Base-by-base conservation (phyloP, 2,797 vertebrate species). In the Notolepis coatsorum region DNA sequence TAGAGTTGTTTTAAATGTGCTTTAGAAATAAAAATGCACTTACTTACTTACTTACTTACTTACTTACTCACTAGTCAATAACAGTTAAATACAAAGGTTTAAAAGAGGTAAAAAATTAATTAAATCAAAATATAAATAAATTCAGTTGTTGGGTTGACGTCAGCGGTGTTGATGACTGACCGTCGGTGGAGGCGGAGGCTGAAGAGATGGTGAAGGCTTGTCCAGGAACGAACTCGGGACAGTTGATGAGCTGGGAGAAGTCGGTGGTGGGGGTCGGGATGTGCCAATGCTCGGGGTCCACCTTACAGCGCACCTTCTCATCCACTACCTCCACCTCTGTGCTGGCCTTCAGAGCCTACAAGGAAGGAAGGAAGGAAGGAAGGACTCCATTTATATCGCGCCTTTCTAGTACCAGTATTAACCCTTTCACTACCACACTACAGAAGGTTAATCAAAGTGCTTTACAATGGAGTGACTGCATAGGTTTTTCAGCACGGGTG, bases 241-340 rank as follows among this genome's bases (percentile, higher is more conserved):
- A 97, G 79, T 97, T 91, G 77, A 97, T 92, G 81, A 97, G 91
- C 66, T 93, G 95, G 48, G 95, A 93, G 76, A 97, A 96, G 84
- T 97, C 96, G 1, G 95, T 96, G 0, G 91, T 57, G 2, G 92
- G 93, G 18, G 81, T 79, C 0, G 95, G 92, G 86, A 99, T 97
- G 24, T 97, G 97, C 97, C 97, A 98, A 45, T 93, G 95, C 82
- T 98, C 96, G 0, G 97, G 97, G 52, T 98, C 93, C 9, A 84
- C 72, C 67, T 93, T 96, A 89, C 93, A 96, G 66, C 97, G 95
- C 56, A 98, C 91, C 81, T 90, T 94, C 56, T 96, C 90, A 27
- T 96, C 94, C 57, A 95, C 89, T 49, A 95, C 88, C 91, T 98
- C 96, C 77, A 99, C 94, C 75, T 97, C 95, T 17, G 91, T 94